Evolutionary conservation across 2,797 vertebrate genomes (phyloP).

Genomic region (Neopelma chrysocephalum): DNA sequence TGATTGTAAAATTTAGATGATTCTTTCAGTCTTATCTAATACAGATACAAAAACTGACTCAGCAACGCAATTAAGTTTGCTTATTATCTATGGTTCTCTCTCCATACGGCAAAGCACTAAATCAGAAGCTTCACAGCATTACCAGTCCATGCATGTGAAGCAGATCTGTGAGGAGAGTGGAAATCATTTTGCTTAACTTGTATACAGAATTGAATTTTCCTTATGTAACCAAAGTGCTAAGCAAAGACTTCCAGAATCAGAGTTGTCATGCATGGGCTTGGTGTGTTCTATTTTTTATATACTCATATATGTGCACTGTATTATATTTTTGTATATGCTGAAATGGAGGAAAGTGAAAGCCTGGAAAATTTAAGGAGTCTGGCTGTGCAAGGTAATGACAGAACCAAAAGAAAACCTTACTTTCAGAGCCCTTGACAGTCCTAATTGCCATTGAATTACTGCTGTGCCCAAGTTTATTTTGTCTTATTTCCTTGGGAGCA

Average conservation of each 20-base stretch:
- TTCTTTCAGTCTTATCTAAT: background rate
- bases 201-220: background rate
- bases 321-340: background rate
- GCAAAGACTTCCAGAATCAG: background rate
- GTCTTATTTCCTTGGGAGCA: background rate
- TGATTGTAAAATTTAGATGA: background rate
- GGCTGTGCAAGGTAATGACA: background rate
- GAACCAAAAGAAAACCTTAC: background rate
- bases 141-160: background rate
- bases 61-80: background rate
- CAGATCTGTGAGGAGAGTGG: background rate
- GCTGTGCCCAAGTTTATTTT: background rate
- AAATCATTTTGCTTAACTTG: background rate
- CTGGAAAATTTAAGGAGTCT: background rate
- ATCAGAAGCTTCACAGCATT: background rate
- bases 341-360: background rate
- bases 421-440: background rate
- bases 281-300: background rate
- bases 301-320: background rate
- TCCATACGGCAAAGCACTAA: background rate
- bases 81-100: background rate
- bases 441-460: background rate
- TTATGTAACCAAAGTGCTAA: background rate
- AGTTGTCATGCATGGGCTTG: background rate
- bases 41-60: background rate